Evolutionary conservation across 2,888 invertebrate genomes (phyloP).

Genomic region (Sclerodermus sp.): DNA sequence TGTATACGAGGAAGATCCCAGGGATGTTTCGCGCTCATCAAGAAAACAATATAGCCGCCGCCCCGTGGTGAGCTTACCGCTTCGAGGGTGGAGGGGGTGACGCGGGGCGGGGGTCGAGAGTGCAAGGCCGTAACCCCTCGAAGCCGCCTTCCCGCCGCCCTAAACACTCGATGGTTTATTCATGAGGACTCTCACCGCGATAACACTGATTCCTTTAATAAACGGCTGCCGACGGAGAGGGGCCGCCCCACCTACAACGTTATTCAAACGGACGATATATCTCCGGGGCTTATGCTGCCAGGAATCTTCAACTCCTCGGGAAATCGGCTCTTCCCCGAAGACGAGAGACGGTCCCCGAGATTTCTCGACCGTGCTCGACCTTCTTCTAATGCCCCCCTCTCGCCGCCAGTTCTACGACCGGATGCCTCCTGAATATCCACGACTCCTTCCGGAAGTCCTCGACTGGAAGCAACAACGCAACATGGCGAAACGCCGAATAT

Average conservation of each 20-base stretch:
- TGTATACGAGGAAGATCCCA: background rate
- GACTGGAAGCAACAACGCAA: too few species aligned
- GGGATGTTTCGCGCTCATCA: conserved; percentile 53
- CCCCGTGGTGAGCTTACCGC: conserved; percentile 53
- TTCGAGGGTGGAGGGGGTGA: conserved; percentile 16
- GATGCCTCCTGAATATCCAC: too few species aligned
- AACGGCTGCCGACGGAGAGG: conserved; percentile 41
- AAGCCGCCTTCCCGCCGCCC: conserved; percentile 31
- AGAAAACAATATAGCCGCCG: conserved; percentile 57
- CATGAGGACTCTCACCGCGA: conserved; percentile 55
- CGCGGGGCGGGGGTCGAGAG: conserved; percentile 9
- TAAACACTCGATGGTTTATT: conserved; percentile 57
- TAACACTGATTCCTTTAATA: conserved; percentile 58
- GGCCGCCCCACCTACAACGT: conserved; percentile 36
- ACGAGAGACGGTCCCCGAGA: too few species aligned
- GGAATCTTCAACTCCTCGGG: conserved; percentile 29
- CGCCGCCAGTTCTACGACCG: too few species aligned
- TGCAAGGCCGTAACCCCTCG: conserved; percentile 33
- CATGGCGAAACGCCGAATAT: too few species aligned
- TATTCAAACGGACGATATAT: conserved; percentile 55
- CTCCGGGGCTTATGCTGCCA: conserved; percentile 47
- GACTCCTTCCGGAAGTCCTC: too few species aligned
- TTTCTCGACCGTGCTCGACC: too few species aligned
- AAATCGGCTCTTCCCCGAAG: too few species aligned
- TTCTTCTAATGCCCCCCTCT: too few species aligned